Evolutionary conservation across 2,797 vertebrate genomes (phyloP).

Genomic region (Anableps anableps): DNA sequence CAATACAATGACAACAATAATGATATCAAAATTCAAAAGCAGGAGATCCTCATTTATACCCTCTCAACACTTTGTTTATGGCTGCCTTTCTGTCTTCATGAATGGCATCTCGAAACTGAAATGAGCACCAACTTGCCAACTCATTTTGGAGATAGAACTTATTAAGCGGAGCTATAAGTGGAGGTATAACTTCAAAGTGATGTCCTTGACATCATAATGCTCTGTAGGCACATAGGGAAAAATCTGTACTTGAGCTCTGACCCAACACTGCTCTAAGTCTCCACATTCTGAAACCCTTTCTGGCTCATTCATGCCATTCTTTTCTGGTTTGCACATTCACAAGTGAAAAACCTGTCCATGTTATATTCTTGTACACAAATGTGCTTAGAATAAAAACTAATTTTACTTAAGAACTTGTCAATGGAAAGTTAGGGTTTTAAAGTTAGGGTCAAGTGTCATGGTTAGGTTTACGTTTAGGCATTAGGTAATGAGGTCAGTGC

Average conservation of each 20-base stretch:
- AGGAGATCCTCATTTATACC: not conserved
- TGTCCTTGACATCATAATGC: too few species aligned
- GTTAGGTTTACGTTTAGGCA: not conserved
- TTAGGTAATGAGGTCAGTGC: not conserved
- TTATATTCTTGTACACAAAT: not conserved
- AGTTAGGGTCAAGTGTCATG: not conserved
- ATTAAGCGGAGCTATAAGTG: not conserved
- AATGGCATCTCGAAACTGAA: not conserved
- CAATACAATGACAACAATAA: not conserved
- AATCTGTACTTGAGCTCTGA: not conserved
- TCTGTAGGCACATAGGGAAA: not conserved
- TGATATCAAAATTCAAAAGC: not conserved
- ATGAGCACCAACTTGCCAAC: not conserved
- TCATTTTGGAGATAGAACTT: not conserved
- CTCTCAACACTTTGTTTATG: not conserved
- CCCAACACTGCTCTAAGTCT: not conserved
- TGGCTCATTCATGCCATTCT: not conserved
- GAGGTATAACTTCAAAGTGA: not conserved
- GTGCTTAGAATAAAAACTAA: not conserved
- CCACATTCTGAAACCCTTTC: not conserved
- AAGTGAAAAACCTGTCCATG: not conserved
- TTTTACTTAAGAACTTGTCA: not conserved
- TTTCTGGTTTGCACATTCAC: not conserved
- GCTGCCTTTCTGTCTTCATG: not conserved
- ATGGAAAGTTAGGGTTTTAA: not conserved